A percentile compares a stretch with the other conserved stretches of the same genome.
phyloP scores from a whole-genome alignment of 2,797 vertebrate species.

The Enteromius anoplus region DNA sequence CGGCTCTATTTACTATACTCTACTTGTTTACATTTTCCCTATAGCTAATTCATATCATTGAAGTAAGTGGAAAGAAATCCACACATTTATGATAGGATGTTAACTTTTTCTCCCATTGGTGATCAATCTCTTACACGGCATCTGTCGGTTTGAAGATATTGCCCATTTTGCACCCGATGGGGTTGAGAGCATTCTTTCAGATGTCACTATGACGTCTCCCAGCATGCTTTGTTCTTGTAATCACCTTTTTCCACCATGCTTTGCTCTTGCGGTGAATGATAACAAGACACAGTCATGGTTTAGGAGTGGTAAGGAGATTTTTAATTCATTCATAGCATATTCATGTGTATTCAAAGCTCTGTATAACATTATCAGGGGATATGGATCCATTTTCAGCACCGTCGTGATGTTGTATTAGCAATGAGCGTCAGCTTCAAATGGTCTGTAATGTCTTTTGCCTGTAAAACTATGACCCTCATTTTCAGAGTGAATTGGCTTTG shows the following conservation, averaged over 20 bases:
- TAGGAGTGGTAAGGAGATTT: constrained; percentile 11
- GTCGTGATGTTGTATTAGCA: not conserved
- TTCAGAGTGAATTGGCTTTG: constrained; percentile 16
- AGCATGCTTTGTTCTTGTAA: constrained; percentile 22
- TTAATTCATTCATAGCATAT: constrained; percentile 25
- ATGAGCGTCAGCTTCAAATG: not conserved
- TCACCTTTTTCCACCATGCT: constrained; percentile 20
- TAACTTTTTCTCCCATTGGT: not conserved
- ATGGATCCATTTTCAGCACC: constrained; percentile 17
- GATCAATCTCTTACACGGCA: not conserved
- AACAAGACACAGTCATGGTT: not conserved
- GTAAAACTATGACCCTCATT: constrained; percentile 36
- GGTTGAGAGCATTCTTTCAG: constrained; percentile 12
- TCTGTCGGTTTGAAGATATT: constrained; percentile 40
- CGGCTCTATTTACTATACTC: too few relatives aligned
- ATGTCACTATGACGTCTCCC: constrained; percentile 7
- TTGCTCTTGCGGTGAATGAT: constrained; percentile 6
- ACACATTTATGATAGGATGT: not conserved
- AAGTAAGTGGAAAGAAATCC: not conserved
- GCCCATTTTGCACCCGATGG: constrained; percentile 8
- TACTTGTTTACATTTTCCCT: too few relatives aligned
- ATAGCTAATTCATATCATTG: too few relatives aligned
- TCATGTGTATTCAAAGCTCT: constrained; percentile 20
- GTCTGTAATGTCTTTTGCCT: constrained; percentile 12
- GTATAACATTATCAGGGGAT: constrained; percentile 21